A percentile compares a stretch with the other conserved stretches of the same genome.
Evolutionary conservation across 2,797 vertebrate genomes (phyloP).

Genomic region (Lophotriccus pileatus): DNA sequence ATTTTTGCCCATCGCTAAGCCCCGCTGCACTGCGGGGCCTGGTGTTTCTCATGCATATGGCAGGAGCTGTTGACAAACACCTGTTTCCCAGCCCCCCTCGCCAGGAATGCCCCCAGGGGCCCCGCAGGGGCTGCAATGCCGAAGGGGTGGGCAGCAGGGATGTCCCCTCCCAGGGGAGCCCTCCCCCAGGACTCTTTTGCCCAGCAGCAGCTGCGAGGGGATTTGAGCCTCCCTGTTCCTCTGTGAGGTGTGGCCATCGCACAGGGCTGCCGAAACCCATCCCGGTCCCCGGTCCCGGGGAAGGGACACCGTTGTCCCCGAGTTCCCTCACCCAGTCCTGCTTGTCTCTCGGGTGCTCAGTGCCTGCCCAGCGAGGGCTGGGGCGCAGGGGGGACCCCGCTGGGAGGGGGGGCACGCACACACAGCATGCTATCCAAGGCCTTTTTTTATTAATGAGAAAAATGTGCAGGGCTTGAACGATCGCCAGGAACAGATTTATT

Average conservation of each 20-base stretch:
- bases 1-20: neutral
- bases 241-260: neutral
- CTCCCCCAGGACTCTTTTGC: neutral
- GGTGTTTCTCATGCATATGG: neutral
- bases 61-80: slow-evolving; percentile 59
- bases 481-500: slow-evolving; percentile 77
- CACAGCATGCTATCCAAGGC: slow-evolving; percentile 68
- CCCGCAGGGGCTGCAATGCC: rapidly evolving
- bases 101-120: slow-evolving; percentile 38
- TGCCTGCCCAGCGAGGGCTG: neutral
- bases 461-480: slow-evolving; percentile 80
- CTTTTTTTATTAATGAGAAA: slow-evolving; percentile 81
- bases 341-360: neutral
- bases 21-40: neutral
- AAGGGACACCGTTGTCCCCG: neutral
- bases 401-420: slow-evolving; percentile 45
- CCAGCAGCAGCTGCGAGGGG: neutral
- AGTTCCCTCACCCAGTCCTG: neutral
- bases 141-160: neutral
- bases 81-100: slow-evolving; percentile 50
- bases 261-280: neutral
- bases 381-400: neutral
- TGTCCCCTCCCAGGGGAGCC: neutral
- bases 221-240: slow-evolving; percentile 1
- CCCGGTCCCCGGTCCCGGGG: neutral